Evolutionary conservation across 2,888 invertebrate genomes (phyloP), one percentile per base, ranked within the genome.

Genomic region (Cataglyphis rosenhaueri): DNA sequence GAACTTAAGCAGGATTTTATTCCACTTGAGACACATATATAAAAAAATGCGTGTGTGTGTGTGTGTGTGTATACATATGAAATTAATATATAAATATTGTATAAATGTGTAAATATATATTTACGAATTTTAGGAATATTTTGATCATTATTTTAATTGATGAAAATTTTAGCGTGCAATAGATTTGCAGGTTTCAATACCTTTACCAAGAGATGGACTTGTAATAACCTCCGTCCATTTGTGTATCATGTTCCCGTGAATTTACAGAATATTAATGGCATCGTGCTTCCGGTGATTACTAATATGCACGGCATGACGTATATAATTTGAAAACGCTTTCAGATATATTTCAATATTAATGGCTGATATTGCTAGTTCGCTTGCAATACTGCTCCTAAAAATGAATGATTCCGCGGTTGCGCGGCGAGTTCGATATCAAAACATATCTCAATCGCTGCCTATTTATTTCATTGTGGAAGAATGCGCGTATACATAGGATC

Each of bases 231-330:
- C 41, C 70, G 70, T 70, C 32, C 78, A 79, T 71, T 79, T 71
- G 78, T 59, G 71, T 71, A 79, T 79, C 32, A 71, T 79, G 61
- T 79, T 71, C 18, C 41, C 59, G 59, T 71, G 78, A 71, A 79
- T 79, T 59, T 71, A 70, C 71, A 82, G 82, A 76, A 83, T 81
- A 84, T 88, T 88, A 88, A 89, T 88, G 87, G 87, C 82, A 65
- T 57, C 85, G 57, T 78, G 81, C 84, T 82, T 71, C 81, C 62
- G 68, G 18, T 75, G 70, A 88, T 88, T 84, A 84, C 78, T 70
- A 61, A 59, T 32, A 55, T 48, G 59, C 35, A 59, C 59, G 59
- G 41, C 71, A 44, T 59, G 48, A 68, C 57, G 78, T 61, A 79
- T 78, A 70, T 79, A 79, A 79, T 79, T 79, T 35, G 78, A 44